Evolutionary conservation across 2,888 invertebrate genomes (phyloP), one percentile per base, ranked within the genome.

Genomic region (Dascillus cervinus): DNA sequence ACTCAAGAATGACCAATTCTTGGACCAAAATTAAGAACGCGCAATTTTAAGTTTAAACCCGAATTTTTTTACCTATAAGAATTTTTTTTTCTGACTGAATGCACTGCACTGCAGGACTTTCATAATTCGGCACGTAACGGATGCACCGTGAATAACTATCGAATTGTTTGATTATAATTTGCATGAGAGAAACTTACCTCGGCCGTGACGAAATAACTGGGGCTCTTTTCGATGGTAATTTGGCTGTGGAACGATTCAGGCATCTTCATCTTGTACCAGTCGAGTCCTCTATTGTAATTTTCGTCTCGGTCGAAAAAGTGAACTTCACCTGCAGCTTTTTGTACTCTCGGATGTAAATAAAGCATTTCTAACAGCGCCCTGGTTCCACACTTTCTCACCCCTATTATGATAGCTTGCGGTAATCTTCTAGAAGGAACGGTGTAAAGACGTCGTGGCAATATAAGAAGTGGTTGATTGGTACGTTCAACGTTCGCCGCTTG

Each of bases 251-350:
- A 87, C 1, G 94, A 90, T 55, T 84, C 82, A 6, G 95, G 95
- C 94, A 96, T 95, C 62, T 89, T 87, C 58, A 80, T 80, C 37
- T 87, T 70, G 65, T 97, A 97, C 96, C 96, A 97, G 39, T 95
- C 91, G 37, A 94, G 70, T 0, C 97, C 97, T 43, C 81, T 75
- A 30, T 79, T 77, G 64, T 94, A 97, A 63, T 92, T 92, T 53
- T 89, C 89, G 56, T 89, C 88, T 30, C 91, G 77, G 67, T 97
- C 95, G 66, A 98, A 97, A 70, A 94, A 97, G 65, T 97, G 96
- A 17, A 94, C 87, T 67, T 97, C 96, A 11, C 90, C 87, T 9
- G 88, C 85, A 2, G 94, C 91, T 57, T 89, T 90, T 62, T 89
- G 89, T 34, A 94, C 84, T 69, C 82, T 79, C 8, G 88, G 88